Evolutionary conservation across 2,888 invertebrate species (phyloP).

Genomic region (Nephrotoma appendiculata): DNA sequence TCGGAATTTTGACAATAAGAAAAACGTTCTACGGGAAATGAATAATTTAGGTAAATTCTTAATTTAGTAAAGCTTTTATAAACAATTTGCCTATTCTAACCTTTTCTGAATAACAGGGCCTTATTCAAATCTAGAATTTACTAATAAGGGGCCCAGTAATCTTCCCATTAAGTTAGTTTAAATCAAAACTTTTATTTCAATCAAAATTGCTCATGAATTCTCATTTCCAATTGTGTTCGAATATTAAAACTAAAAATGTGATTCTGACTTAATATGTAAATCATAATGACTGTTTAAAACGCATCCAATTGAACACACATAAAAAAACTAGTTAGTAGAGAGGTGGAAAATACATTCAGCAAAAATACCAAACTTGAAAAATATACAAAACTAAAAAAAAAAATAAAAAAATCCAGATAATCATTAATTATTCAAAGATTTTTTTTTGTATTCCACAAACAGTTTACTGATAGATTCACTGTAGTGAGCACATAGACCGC

Average conservation of each 20-base stretch:
- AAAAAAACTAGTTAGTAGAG: not conserved
- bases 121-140: too few species aligned
- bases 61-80: too few species aligned
- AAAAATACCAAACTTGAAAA: not conserved
- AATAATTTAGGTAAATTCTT: too few species aligned
- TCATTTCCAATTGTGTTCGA: too few species aligned
- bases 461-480: not conserved
- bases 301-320: not conserved
- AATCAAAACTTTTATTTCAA: too few species aligned
- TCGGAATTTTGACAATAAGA: too few species aligned
- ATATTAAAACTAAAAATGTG: not conserved
- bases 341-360: not conserved
- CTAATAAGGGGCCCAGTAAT: too few species aligned
- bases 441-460: not conserved
- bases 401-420: not conserved
- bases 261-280: not conserved
- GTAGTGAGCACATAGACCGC: not conserved
- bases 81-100: too few species aligned
- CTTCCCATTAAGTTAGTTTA: too few species aligned
- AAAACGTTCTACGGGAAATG: too few species aligned
- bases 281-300: not conserved
- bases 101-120: too few species aligned
- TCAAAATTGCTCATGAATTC: too few species aligned
- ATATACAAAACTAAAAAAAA: not conserved
- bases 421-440: not conserved